Conservation (phyloP, 2,888 invertebrate species). For the Coelopa pilipes region DNA sequence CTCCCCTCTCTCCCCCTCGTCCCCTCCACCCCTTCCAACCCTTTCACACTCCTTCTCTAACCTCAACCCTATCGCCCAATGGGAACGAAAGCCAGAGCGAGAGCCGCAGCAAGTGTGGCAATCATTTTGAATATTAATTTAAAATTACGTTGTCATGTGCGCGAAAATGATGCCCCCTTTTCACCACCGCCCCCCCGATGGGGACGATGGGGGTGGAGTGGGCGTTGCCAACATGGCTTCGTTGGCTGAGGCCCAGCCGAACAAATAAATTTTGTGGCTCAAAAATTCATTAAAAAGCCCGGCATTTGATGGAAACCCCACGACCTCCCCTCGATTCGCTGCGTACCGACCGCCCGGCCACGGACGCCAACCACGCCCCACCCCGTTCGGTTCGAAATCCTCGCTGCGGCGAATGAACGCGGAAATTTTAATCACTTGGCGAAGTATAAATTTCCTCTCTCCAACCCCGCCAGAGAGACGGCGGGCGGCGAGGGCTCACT, state of each 20-base stretch:
- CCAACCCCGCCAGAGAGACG: not conserved
- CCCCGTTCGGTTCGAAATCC: constrained; percentile 8
- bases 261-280: constrained; percentile 12
- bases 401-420: constrained; percentile 9
- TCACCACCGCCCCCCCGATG: not conserved
- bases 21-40: not conserved
- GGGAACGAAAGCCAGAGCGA: too few species aligned
- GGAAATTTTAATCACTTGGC: constrained; percentile 50
- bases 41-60: not conserved
- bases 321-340: not conserved
- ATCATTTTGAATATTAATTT: constrained; percentile 26
- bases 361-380: too few species aligned
- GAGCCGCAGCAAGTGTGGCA: constrained; percentile 17
- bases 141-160: constrained; percentile 23
- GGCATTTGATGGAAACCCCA: not conserved
- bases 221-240: not conserved
- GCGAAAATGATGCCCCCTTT: not conserved
- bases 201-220: not conserved
- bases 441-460: constrained; percentile 33
- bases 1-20: too few species aligned
- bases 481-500: not conserved
- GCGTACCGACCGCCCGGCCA: too few species aligned
- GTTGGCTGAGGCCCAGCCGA: not conserved
- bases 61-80: not conserved
- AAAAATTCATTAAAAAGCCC: constrained; percentile 17